Percentiles rank a stretch among this genome's conserved stretches.
These are phyloP conservation scores for Heliothis peltigera DNA, from an alignment of 2,888 invertebrate species.

Conservation along the genomic window DNA sequence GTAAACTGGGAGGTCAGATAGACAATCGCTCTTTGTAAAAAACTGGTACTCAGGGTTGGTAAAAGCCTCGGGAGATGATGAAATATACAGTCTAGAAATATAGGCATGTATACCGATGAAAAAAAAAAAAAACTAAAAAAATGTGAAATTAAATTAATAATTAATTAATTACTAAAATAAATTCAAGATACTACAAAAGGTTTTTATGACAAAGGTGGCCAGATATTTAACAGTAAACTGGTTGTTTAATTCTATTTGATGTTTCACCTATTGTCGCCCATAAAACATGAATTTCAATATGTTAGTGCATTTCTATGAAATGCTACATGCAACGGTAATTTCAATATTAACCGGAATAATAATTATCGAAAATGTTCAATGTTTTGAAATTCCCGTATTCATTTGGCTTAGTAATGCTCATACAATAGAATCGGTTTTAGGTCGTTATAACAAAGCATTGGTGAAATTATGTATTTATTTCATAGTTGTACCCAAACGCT, in stretches of 20 bases:
- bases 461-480: constrained; percentile 1
- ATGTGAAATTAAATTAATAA: no score
- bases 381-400: constrained; percentile 20
- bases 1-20: no score
- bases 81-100: no score
- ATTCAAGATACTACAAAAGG: no score
- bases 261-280: constrained; percentile 20
- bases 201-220: no score
- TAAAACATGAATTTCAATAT: constrained; percentile 26
- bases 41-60: no score
- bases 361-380: constrained; percentile 24
- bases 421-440: constrained; percentile 1
- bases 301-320: constrained; percentile 4
- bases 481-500: not conserved
- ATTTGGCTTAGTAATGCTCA: constrained; percentile 7
- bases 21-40: no score
- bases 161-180: no score
- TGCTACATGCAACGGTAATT: constrained; percentile 31
- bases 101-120: no score
- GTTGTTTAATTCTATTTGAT: constrained; percentile 12
- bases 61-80: no score
- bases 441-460: not conserved
- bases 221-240: not conserved
- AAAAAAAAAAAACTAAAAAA: no score
- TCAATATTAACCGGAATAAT: constrained; percentile 23